Evolutionary conservation across 2,888 invertebrate genomes (phyloP).

Genomic region (Diadromus collaris): DNA sequence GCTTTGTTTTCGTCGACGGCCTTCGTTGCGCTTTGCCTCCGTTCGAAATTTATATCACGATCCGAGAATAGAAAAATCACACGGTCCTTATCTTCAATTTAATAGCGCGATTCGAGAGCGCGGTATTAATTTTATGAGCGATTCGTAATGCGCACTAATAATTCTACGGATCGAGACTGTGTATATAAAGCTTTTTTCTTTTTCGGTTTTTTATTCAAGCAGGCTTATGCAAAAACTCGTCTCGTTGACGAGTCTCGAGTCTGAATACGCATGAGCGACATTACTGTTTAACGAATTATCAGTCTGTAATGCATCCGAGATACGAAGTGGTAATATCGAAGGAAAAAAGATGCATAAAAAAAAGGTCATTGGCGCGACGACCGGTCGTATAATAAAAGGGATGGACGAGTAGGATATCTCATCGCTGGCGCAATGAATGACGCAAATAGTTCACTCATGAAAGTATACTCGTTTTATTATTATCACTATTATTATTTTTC

Average conservation of each 20-base stretch:
- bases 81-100: slow-evolving; percentile 22
- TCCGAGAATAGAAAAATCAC: slow-evolving; percentile 26
- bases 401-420: background rate
- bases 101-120: slow-evolving; percentile 8
- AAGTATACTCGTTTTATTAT: slow-evolving; percentile 41
- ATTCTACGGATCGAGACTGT: slow-evolving; percentile 1
- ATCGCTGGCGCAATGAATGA: slow-evolving; percentile 13
- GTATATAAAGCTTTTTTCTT: background rate
- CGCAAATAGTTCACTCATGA: slow-evolving; percentile 26
- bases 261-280: background rate
- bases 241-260: background rate
- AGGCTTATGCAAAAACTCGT: background rate
- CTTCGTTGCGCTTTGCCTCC: background rate
- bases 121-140: background rate
- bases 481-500: too few relatives aligned
- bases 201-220: too few relatives aligned
- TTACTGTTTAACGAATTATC: slow-evolving; percentile 10
- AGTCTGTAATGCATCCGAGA: background rate
- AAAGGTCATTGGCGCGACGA: slow-evolving; percentile 30
- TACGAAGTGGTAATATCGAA: background rate
- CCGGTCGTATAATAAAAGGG: background rate
- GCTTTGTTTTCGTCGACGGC: slow-evolving; percentile 29
- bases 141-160: background rate
- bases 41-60: slow-evolving; percentile 1
- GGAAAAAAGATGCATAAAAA: background rate